Conservation (phyloP, 2,888 invertebrate genomes). For the Scrobipalpa atriplicella region DNA sequence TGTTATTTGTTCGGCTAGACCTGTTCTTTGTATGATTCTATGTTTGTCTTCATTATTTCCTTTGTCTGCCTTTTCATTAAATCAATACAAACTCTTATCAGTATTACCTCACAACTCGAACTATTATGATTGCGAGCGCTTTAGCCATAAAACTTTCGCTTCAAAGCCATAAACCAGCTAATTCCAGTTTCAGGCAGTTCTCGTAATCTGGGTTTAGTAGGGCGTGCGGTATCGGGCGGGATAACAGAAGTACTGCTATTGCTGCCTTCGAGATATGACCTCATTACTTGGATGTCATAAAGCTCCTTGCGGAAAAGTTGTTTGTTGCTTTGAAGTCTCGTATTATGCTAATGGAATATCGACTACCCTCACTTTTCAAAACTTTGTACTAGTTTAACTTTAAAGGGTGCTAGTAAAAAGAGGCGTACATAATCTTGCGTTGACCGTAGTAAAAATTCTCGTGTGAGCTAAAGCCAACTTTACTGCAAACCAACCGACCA, state of each 20-base stretch:
- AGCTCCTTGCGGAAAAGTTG: conserved; percentile 34
- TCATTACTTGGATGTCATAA: conserved; percentile 39
- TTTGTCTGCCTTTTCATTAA: conserved; percentile 2
- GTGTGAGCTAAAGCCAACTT: neutral
- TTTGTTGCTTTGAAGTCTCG: neutral
- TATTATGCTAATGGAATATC: neutral
- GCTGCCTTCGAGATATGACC: conserved; percentile 40
- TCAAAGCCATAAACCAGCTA: neutral
- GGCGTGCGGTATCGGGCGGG: conserved; percentile 15
- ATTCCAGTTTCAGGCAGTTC: conserved; percentile 16
- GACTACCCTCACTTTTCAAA: neutral
- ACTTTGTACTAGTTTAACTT: neutral
- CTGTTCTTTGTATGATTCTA: neutral
- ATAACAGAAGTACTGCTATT: neutral
- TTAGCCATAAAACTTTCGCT: conserved; percentile 17
- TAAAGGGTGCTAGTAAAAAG: conserved; percentile 1
- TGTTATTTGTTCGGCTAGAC: neutral
- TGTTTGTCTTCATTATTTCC: neutral
- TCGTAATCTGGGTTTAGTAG: conserved; percentile 14
- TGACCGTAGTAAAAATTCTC: neutral
- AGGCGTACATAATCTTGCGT: neutral
- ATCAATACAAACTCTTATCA: conserved; percentile 3
- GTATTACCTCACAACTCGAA: neutral
- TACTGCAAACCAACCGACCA: neutral
- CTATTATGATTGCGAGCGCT: neutral